Conservation (phyloP, 2,888 invertebrate genomes). For the Bibio marci region DNA sequence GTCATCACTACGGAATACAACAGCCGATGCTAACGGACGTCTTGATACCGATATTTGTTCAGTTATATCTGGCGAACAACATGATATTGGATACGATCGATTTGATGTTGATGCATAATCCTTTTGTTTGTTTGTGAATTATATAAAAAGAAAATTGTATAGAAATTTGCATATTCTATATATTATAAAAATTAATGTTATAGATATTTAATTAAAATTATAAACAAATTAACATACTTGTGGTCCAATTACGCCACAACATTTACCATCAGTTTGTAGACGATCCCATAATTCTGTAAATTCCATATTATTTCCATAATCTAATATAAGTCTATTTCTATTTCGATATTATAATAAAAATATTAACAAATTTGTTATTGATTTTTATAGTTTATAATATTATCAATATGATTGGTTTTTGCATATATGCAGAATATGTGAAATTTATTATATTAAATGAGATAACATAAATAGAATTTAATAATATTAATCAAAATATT, state of each 20-base stretch:
- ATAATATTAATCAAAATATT: too few species aligned
- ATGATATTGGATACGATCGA: slow-evolving; percentile 14
- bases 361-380: neutral
- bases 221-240: slow-evolving; percentile 9
- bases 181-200: too few species aligned
- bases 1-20: slow-evolving; percentile 13
- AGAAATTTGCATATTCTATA: too few species aligned
- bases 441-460: too few species aligned
- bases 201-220: neutral
- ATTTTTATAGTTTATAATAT: neutral
- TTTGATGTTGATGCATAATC: slow-evolving; percentile 12
- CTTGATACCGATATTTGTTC: slow-evolving; percentile 14
- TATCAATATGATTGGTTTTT: neutral
- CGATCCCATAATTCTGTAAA: slow-evolving; percentile 65
- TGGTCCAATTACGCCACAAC: slow-evolving; percentile 60
- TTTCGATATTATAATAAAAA: neutral
- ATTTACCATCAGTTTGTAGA: slow-evolving; percentile 53
- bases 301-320: slow-evolving; percentile 54
- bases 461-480: too few species aligned
- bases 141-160: too few species aligned
- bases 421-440: neutral
- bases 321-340: slow-evolving; percentile 35
- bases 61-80: slow-evolving; percentile 12
- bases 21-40: slow-evolving; percentile 13
- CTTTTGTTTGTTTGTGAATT: too few species aligned